A percentile compares a stretch with the other conserved stretches of the same genome.
Conservation (phyloP, 2,797 vertebrate genomes). For the Chaetophractus vellerosus region DNA sequence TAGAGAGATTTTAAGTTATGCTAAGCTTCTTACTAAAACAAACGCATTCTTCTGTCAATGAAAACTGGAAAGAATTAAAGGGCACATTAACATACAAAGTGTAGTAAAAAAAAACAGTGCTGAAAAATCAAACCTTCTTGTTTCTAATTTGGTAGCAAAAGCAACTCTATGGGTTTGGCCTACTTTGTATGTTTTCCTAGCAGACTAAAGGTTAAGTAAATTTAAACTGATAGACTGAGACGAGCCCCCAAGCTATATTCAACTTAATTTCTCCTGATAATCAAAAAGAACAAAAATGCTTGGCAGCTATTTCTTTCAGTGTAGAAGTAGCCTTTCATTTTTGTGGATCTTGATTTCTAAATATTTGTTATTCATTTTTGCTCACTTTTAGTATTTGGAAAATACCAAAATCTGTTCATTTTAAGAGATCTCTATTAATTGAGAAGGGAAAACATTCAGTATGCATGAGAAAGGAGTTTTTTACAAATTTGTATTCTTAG, state of each 20-base stretch:
- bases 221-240: neutral
- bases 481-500: constrained; percentile 10
- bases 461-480: neutral
- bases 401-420: neutral
- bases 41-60: constrained; percentile 66
- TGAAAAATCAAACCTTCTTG: constrained; percentile 37
- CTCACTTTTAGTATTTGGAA: neutral
- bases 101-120: neutral
- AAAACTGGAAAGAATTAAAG: constrained; percentile 75
- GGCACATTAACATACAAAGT: constrained; percentile 77
- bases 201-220: constrained; percentile 66
- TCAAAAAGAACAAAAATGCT: neutral
- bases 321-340: neutral
- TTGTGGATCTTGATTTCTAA: neutral
- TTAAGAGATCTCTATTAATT: constrained; percentile 19
- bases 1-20: constrained; percentile 59
- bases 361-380: neutral
- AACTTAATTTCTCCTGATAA: constrained; percentile 10
- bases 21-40: constrained; percentile 60
- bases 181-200: constrained; percentile 7
- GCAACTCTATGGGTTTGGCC: neutral
- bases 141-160: constrained; percentile 52
- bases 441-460: neutral
- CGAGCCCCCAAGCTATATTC: neutral
- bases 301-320: neutral